phyloP scores from a whole-genome alignment of 2,113 vertebrate species.

The Cephalopholis sonnerati region DNA sequence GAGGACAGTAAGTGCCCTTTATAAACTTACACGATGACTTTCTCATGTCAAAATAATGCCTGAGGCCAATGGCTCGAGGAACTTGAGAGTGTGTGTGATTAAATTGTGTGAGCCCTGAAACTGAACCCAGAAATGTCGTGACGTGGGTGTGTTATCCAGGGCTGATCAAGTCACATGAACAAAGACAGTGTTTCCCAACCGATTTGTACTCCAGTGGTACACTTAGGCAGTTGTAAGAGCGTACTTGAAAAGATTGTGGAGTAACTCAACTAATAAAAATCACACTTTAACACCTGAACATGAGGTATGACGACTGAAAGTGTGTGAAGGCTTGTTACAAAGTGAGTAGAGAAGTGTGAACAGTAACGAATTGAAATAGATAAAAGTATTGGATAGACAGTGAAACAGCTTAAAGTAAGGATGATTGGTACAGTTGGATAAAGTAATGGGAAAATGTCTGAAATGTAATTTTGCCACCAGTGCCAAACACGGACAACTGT shows the following conservation, averaged over 20 bases:
- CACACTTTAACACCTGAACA: too few relatives aligned
- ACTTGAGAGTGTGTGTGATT: neutral
- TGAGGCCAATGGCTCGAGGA: conserved; percentile 25
- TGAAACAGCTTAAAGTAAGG: neutral
- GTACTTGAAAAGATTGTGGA: neutral
- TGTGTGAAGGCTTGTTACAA: neutral
- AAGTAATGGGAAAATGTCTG: neutral
- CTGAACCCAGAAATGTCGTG: neutral
- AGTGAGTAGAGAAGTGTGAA: neutral
- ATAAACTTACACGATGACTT: conserved; percentile 59
- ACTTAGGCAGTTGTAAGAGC: neutral
- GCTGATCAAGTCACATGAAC: conserved; percentile 12
- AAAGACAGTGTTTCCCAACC: neutral
- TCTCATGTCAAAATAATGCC: conserved; percentile 52
- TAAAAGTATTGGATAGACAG: neutral
- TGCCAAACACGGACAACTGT: neutral
- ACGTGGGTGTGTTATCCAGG: neutral
- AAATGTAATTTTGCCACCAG: neutral
- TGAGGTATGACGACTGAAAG: neutral
- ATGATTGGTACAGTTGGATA: neutral
- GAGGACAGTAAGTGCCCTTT: conserved; percentile 65
- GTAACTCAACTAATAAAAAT: neutral
- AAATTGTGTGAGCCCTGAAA: neutral
- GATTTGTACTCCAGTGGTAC: neutral
- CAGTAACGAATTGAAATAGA: neutral